These are phyloP conservation scores for Odontamblyopus lacepedii DNA, from an alignment of 2,797 vertebrate genomes.

Conservation along the genomic window DNA sequence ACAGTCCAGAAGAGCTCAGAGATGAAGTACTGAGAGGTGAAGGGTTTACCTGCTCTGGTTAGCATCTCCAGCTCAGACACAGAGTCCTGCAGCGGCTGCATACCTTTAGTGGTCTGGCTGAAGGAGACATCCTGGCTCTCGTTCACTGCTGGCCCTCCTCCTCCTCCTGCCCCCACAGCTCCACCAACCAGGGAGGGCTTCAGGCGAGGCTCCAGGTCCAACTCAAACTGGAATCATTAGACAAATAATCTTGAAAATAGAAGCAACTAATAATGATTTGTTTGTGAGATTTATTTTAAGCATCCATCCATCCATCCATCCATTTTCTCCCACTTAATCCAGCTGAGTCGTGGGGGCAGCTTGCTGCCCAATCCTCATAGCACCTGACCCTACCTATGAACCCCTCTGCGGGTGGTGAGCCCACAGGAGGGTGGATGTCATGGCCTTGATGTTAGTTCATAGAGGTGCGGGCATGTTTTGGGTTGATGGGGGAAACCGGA, in stretches of 20 bases:
- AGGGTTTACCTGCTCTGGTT: conserved; percentile 83
- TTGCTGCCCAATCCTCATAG: too few relatives aligned
- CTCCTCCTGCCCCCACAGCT: conserved; percentile 52
- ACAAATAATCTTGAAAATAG: background rate
- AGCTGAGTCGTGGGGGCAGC: too few relatives aligned
- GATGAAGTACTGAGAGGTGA: background rate
- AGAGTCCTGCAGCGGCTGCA: conserved; percentile 78
- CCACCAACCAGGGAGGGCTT: conserved; percentile 78
- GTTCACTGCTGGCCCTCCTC: conserved; percentile 71
- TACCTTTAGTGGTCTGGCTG: conserved; percentile 91
- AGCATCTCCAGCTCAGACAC: conserved; percentile 90
- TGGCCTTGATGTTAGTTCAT: too few relatives aligned
- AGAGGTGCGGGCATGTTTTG: too few relatives aligned
- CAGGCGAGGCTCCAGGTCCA: conserved; percentile 92
- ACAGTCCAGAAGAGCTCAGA: background rate
- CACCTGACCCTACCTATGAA: too few relatives aligned
- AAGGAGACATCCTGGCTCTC: conserved; percentile 89
- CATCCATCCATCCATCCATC: too few relatives aligned
- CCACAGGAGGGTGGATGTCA: too few relatives aligned
- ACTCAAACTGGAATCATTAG: conserved; percentile 83
- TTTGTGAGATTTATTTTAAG: background rate
- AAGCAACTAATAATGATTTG: background rate
- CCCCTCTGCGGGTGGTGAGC: too few relatives aligned
- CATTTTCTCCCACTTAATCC: too few relatives aligned
- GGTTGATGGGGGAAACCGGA: too few relatives aligned